These are phyloP conservation scores for Miniopterus natalensis DNA, from an alignment of 2,113 vertebrate genomes.

Conservation along the genomic window DNA sequence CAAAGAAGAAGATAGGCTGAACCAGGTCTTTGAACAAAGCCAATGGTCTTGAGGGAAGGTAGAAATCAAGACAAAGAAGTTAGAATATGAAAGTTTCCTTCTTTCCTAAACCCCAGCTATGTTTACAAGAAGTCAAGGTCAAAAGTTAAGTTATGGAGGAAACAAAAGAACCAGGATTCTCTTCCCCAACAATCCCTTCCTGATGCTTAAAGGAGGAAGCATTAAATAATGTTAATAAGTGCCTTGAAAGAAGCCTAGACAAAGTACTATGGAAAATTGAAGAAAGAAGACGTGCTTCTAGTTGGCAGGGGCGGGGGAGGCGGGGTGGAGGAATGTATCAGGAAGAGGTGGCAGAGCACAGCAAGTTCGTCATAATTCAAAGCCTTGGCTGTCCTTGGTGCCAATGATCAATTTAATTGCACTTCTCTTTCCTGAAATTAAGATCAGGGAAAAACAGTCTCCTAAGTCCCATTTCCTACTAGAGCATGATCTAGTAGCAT, in stretches of 20 bases:
- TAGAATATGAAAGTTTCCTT: background rate
- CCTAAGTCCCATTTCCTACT: background rate
- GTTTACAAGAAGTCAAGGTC: slow-evolving; percentile 1
- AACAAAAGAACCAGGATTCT: background rate
- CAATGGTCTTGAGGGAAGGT: background rate
- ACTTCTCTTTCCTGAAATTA: background rate
- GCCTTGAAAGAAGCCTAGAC: background rate
- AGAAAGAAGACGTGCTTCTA: background rate
- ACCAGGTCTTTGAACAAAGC: background rate
- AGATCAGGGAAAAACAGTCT: background rate
- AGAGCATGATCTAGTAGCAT: background rate
- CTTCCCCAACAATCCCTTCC: background rate
- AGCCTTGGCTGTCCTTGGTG: background rate
- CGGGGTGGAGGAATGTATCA: no score
- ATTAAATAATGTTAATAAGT: background rate
- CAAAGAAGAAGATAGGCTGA: background rate
- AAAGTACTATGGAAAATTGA: background rate
- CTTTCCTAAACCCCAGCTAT: background rate
- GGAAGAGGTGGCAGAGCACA: background rate
- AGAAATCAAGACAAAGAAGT: background rate
- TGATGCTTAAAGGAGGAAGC: background rate
- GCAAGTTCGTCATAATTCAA: background rate
- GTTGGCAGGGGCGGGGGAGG: no score
- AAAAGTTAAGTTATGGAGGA: background rate
- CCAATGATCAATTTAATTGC: background rate